These are phyloP conservation scores for Drosophila leontia DNA, from an alignment of 1,140 invertebrate species.

Conservation along the genomic window DNA sequence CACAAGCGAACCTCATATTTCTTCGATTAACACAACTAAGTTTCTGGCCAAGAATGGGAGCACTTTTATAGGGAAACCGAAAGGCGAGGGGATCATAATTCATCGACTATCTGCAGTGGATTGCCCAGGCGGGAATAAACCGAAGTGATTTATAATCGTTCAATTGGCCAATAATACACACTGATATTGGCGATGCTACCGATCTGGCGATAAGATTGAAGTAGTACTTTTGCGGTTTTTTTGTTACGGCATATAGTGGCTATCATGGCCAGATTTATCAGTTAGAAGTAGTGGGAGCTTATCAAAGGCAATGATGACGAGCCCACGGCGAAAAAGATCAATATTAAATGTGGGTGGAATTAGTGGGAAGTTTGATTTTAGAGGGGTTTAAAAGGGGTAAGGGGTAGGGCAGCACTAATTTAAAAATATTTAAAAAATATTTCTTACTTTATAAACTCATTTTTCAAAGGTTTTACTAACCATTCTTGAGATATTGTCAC, in stretches of 20 bases:
- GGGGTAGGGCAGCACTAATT: no score
- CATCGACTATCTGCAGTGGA: slow-evolving; percentile 39
- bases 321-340: slow-evolving; percentile 7
- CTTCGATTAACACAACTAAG: slow-evolving; percentile 24
- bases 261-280: slow-evolving; percentile 32
- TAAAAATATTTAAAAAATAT: no score
- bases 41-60: slow-evolving; percentile 9
- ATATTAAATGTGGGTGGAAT: neutral
- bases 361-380: neutral
- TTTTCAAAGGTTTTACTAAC: neutral
- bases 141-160: slow-evolving; percentile 32
- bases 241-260: neutral
- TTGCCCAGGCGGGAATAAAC: slow-evolving; percentile 21
- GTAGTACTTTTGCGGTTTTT: neutral
- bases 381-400: neutral
- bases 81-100: slow-evolving; percentile 20
- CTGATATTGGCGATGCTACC: slow-evolving; percentile 34
- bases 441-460: neutral
- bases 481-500: neutral
- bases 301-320: slow-evolving; percentile 18
- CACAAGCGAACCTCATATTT: slow-evolving; percentile 50
- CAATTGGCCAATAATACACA: slow-evolving; percentile 20
- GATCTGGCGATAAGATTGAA: slow-evolving; percentile 31
- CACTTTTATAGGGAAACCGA: slow-evolving; percentile 27
- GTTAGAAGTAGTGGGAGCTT: neutral